These are phyloP conservation scores for Rhinolophus sinicus DNA, from an alignment of 2,113 vertebrate species.

Conservation along the genomic window DNA sequence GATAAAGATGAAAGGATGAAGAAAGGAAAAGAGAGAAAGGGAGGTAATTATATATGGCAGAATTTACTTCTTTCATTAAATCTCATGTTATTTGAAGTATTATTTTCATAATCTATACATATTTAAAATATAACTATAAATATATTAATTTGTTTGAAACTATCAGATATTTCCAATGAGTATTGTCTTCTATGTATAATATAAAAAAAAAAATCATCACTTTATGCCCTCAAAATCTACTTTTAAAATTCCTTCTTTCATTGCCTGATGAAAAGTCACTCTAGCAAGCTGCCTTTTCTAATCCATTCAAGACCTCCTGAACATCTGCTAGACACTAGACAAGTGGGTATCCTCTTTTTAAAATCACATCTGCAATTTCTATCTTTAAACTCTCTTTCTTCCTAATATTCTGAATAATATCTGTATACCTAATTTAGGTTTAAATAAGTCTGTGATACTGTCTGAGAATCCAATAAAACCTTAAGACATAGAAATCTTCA, in stretches of 20 bases:
- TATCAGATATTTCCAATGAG: background rate
- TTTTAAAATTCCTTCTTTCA: background rate
- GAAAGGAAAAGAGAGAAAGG: background rate
- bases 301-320: background rate
- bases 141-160: background rate
- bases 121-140: background rate
- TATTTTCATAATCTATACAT: slow-evolving; percentile 22
- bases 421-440: background rate
- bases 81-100: background rate
- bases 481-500: background rate
- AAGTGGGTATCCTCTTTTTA: background rate
- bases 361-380: background rate
- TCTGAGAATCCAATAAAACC: background rate
- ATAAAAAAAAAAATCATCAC: background rate
- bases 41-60: background rate
- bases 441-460: background rate
- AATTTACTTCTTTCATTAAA: background rate
- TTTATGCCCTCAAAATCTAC: background rate
- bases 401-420: background rate
- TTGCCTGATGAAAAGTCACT: background rate
- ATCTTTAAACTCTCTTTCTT: background rate
- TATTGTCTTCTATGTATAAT: background rate
- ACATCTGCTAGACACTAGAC: background rate
- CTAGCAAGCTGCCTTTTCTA: background rate
- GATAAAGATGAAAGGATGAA: background rate